Evolutionary conservation across 2,888 invertebrate genomes (phyloP).

Genomic region (Napeogenes sylphis): DNA sequence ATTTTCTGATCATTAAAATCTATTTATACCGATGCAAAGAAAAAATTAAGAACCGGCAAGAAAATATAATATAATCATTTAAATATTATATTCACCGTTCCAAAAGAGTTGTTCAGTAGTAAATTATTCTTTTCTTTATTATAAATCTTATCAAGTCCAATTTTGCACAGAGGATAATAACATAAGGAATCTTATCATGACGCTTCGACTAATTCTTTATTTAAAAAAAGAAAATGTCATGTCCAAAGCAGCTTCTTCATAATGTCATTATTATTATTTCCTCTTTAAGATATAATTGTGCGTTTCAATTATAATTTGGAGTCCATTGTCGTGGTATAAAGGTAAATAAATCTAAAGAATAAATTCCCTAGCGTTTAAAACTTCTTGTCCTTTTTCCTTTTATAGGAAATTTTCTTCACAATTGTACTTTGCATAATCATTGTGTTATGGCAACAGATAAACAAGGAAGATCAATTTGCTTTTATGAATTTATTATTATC

Average conservation of each 20-base stretch:
- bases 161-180: too few species aligned
- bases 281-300: constrained; percentile 28
- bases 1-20: too few species aligned
- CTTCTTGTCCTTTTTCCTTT: constrained; percentile 11
- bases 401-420: constrained; percentile 12
- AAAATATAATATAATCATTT: too few species aligned
- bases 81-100: too few species aligned
- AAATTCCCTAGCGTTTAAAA: constrained; percentile 9
- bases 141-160: not conserved
- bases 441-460: constrained; percentile 9
- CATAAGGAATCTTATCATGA: not conserved
- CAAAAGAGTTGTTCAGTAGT: too few species aligned
- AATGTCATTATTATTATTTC: constrained; percentile 13
- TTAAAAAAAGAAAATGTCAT: not conserved
- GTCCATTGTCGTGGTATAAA: constrained; percentile 30
- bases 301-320: constrained; percentile 27
- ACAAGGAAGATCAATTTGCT: not conserved
- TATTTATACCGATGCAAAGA: too few species aligned
- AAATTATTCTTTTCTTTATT: not conserved
- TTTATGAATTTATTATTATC: not conserved
- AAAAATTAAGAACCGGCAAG: too few species aligned
- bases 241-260: constrained; percentile 11
- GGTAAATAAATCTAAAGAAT: constrained; percentile 25
- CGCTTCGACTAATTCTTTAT: constrained; percentile 5
- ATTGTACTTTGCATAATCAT: constrained; percentile 12